Evolutionary conservation across 2,888 invertebrate genomes (phyloP).

Genomic region (Cinara cedri): DNA sequence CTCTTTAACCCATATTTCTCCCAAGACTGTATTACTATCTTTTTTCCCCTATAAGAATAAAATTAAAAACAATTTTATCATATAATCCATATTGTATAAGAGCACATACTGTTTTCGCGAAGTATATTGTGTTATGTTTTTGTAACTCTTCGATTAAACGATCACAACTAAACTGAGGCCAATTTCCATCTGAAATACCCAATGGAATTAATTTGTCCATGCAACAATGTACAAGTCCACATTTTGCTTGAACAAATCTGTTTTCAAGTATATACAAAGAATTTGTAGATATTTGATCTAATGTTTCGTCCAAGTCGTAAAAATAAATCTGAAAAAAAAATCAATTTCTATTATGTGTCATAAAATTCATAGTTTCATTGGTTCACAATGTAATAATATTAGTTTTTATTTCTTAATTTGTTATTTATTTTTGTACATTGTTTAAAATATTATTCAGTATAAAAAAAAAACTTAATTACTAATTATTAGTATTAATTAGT

Average conservation of each 20-base stretch:
- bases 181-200: constrained; percentile 21
- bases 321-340: constrained; percentile 13
- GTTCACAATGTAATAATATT: too few species aligned
- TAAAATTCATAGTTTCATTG: too few species aligned
- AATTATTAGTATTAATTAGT: too few species aligned
- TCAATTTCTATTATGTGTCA: constrained; percentile 61
- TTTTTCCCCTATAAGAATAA: neutral
- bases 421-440: too few species aligned
- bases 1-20: constrained; percentile 42
- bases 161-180: constrained; percentile 50
- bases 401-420: too few species aligned
- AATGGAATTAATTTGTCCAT: constrained; percentile 29
- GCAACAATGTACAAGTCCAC: constrained; percentile 20
- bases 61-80: neutral
- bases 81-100: neutral
- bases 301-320: constrained; percentile 29
- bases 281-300: neutral
- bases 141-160: constrained; percentile 36
- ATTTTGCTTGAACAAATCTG: neutral
- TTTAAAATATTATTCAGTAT: too few species aligned
- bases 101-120: constrained; percentile 8
- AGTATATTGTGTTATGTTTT: constrained; percentile 56
- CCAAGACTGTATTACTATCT: neutral
- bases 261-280: constrained; percentile 48
- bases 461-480: too few species aligned